phyloP scores from a whole-genome alignment of 2,113 vertebrate species.

The Hyperopisus bebe region DNA sequence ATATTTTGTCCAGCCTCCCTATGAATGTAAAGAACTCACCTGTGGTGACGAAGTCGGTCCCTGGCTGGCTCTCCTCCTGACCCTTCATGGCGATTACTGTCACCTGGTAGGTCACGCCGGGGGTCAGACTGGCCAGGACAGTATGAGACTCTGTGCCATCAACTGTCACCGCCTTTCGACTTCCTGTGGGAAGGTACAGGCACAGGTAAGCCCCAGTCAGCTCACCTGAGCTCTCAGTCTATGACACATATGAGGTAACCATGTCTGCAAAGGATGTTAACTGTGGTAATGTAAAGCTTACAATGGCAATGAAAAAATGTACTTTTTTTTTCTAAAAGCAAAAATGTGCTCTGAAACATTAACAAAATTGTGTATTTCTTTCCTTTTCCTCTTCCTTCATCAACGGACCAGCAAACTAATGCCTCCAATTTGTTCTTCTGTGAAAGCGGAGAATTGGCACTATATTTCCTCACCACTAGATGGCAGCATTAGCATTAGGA shows the following conservation, averaged over 20 bases:
- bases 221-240: background rate
- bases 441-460: background rate
- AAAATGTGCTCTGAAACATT: background rate
- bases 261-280: background rate
- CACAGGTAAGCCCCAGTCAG: background rate
- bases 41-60: slow-evolving; percentile 78
- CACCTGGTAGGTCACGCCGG: slow-evolving; percentile 78
- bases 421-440: background rate
- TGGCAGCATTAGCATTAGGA: slow-evolving; percentile 38
- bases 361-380: background rate
- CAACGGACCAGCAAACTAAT: background rate
- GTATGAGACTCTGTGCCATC: slow-evolving; percentile 69
- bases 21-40: slow-evolving; percentile 54
- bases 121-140: slow-evolving; percentile 70
- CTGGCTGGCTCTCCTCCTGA: slow-evolving; percentile 81
- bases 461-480: slow-evolving; percentile 34
- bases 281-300: background rate
- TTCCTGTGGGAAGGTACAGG: slow-evolving; percentile 56
- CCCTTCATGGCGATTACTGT: slow-evolving; percentile 76
- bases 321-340: background rate
- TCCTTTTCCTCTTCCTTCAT: background rate
- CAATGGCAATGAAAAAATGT: background rate
- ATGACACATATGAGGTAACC: background rate
- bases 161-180: slow-evolving; percentile 63
- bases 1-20: background rate